Percentiles rank a stretch among this genome's conserved stretches.
These are phyloP conservation scores for Heliconius ethilla DNA, from an alignment of 2,888 invertebrate genomes.

Conservation along the genomic window DNA sequence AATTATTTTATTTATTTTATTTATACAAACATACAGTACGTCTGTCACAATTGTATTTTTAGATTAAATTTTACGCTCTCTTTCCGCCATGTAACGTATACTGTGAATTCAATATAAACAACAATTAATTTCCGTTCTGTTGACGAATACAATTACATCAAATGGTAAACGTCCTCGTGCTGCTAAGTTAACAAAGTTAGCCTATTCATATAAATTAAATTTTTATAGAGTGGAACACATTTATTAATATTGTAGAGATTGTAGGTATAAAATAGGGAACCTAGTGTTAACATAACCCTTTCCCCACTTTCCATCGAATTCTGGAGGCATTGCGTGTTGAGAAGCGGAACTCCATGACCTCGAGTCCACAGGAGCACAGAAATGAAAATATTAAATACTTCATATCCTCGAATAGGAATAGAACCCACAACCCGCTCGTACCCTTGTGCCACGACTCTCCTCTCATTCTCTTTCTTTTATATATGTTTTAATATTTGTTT, in stretches of 20 bases:
- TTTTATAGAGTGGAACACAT: neutral
- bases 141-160: constrained; percentile 3
- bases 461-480: too few relatives aligned
- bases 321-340: too few relatives aligned
- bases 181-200: neutral
- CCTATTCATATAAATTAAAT: neutral
- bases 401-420: too few relatives aligned
- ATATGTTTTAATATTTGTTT: neutral
- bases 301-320: too few relatives aligned
- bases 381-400: too few relatives aligned
- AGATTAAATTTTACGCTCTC: constrained; percentile 17
- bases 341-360: too few relatives aligned
- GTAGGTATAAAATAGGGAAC: neutral
- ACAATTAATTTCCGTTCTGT: constrained; percentile 31
- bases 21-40: neutral
- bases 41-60: neutral
- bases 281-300: too few relatives aligned
- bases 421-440: too few relatives aligned
- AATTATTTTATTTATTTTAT: neutral
- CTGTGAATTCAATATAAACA: constrained; percentile 16
- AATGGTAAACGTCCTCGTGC: neutral
- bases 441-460: too few relatives aligned
- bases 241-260: neutral
- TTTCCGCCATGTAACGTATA: neutral
- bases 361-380: too few relatives aligned